Conservation (phyloP, 2,888 invertebrate genomes). For the Apamea sordens region DNA sequence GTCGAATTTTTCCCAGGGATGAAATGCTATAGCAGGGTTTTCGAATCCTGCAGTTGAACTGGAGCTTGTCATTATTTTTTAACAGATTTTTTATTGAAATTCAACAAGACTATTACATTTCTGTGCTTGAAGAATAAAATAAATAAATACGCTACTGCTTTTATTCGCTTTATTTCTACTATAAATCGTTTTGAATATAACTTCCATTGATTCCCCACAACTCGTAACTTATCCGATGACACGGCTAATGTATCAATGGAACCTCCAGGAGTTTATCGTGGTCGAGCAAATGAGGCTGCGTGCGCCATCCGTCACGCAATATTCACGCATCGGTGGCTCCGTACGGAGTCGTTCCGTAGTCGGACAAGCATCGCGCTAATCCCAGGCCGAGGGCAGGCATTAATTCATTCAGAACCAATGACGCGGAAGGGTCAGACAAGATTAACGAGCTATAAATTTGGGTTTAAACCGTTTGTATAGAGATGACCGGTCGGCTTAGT, state of each 20-base stretch:
- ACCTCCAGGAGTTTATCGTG: constrained; percentile 52
- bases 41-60: background rate
- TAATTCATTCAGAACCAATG: constrained; percentile 77
- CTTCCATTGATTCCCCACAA: constrained; percentile 5
- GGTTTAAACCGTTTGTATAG: constrained; percentile 66
- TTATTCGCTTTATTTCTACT: background rate
- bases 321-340: constrained; percentile 61
- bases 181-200: background rate
- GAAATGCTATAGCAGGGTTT: background rate
- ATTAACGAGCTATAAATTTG: constrained; percentile 77
- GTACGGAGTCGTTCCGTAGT: constrained; percentile 63
- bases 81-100: background rate
- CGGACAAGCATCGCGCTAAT: constrained; percentile 67
- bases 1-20: background rate
- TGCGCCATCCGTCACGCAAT: constrained; percentile 62
- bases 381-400: constrained; percentile 60
- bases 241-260: constrained; percentile 56
- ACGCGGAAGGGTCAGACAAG: constrained; percentile 79
- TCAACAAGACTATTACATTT: background rate
- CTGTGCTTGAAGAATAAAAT: background rate
- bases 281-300: constrained; percentile 58
- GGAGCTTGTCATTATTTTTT: background rate
- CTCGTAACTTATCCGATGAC: constrained; percentile 29
- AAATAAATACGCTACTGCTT: background rate
- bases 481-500: constrained; percentile 62